Base-by-base conservation (phyloP, 2,797 vertebrate genomes). In the Salmo trutta region DNA sequence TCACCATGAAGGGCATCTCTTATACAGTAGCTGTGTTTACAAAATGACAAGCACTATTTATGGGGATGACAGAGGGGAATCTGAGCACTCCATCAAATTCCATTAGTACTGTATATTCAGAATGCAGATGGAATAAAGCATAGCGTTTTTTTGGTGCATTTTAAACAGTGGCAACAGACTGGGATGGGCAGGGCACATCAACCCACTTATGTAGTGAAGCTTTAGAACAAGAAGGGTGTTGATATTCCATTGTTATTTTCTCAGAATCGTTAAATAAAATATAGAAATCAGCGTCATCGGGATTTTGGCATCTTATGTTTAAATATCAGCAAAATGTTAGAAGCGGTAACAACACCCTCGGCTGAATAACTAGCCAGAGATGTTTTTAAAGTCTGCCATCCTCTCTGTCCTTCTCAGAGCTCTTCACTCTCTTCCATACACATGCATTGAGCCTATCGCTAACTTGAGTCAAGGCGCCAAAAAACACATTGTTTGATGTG, bases 311-410 rank as follows among this genome's bases (percentile, higher is more conserved):
- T 64, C 59, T 64, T 24, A 27, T 24, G 59, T 64, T 64, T 64
- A 12, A 3, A 64, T 19, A 27, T 64, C n/a, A 27, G 21, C 59
- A 64, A 64, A 64, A 64, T 27, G 21, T 64, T 64, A 64, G 59
- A 64, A 10, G 10, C 21, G 27, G 59, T 64, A 64, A 64, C 24
- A 64, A 64, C 12, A 21, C 19, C 19, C 56, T 7, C 8, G 56
- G 56, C 19, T 59, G 56, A 59, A n/a, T 59, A 59, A 59, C 41
- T 21, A 59, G n/a, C 56, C 19, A n/a, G 59, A 24, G 10, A 24
- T 88, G 88, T 89, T 91, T 89, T 88, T 84, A 91, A 90, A 88
- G 89, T 89, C 82, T 81, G 81, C 82, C 75, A 87, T 90, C 89
- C 90, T 92, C 85, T 87, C 83, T 84, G 73, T 81, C 77, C 80